These are phyloP conservation scores for Synergus gifuensis DNA, from an alignment of 2,888 invertebrate genomes.

Conservation along the genomic window DNA sequence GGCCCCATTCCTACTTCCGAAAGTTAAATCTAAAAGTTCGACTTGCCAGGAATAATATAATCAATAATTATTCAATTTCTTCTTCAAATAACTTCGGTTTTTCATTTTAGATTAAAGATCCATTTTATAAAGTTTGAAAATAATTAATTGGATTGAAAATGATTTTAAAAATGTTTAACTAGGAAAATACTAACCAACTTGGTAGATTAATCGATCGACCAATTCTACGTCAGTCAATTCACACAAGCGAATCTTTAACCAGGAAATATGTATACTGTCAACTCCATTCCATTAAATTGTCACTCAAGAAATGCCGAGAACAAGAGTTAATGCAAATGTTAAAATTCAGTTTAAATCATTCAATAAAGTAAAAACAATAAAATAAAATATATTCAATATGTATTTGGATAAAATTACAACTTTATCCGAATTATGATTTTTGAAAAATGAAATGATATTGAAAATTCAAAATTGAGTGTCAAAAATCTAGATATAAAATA, in stretches of 20 bases:
- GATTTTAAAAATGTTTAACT: background rate
- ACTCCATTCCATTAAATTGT: conserved; percentile 4
- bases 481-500: conserved; percentile 9
- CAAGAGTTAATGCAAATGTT: background rate
- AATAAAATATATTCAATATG: background rate
- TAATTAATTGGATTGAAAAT: background rate
- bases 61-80: background rate
- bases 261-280: background rate
- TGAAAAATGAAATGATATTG: background rate
- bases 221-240: background rate
- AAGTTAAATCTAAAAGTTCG: background rate
- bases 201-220: background rate
- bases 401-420: too few relatives aligned
- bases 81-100: background rate
- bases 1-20: background rate
- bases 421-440: background rate
- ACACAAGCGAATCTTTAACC: background rate
- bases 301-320: background rate
- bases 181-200: background rate
- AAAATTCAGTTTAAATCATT: background rate
- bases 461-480: conserved; percentile 1
- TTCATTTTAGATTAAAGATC: background rate
- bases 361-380: background rate
- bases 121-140: background rate
- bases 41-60: background rate